A percentile compares a stretch with the other conserved stretches of the same genome.
Conservation (phyloP, 2,113 vertebrate species). For the Ptyas mucosa region DNA sequence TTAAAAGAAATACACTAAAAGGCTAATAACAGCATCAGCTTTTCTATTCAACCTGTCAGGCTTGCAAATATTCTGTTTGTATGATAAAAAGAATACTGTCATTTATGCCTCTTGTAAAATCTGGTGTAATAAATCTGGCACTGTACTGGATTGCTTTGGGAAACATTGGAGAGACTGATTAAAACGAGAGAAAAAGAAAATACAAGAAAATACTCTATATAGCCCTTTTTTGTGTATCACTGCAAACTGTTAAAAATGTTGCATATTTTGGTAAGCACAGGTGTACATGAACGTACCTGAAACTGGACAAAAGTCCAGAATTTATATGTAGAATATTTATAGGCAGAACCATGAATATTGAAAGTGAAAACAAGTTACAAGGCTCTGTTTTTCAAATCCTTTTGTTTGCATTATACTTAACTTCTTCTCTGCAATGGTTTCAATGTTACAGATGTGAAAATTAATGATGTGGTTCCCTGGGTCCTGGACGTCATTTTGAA, state of each 20-base stretch:
- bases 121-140: background rate
- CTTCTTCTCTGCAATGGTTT: background rate
- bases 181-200: background rate
- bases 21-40: background rate
- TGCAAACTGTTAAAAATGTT: background rate
- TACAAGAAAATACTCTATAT: background rate
- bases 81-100: background rate
- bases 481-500: conserved; percentile 84
- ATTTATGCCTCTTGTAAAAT: background rate
- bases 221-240: background rate
- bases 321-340: background rate
- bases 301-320: background rate
- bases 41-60: background rate
- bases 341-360: background rate
- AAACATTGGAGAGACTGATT: background rate
- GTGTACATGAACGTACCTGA: background rate
- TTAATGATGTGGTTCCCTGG: conserved; percentile 91
- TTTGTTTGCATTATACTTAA: background rate
- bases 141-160: background rate
- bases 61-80: background rate
- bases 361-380: background rate
- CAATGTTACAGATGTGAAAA: conserved; percentile 74
- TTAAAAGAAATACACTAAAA: background rate
- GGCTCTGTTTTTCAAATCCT: accelerated
- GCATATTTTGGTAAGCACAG: background rate